Conservation (phyloP, 2,113 vertebrate genomes). For the Cottus gobio region DNA sequence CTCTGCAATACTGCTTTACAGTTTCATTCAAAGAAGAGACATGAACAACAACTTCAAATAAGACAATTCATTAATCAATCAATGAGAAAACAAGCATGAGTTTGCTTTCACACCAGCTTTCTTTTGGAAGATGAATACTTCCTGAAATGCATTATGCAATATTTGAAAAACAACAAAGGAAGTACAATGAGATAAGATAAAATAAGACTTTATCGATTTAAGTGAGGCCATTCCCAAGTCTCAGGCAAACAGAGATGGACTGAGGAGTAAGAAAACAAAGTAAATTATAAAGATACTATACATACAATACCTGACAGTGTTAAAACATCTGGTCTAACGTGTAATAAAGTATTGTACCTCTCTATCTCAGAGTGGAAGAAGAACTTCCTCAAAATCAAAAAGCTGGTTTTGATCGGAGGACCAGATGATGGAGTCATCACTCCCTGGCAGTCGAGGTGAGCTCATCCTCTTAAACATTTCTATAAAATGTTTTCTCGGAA, state of each 20-base stretch:
- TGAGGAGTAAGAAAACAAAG: too few relatives aligned
- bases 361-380: constrained; percentile 87
- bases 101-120: too few relatives aligned
- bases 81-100: too few relatives aligned
- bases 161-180: neutral
- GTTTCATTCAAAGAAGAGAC: neutral
- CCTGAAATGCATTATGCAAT: neutral
- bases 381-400: constrained; percentile 89
- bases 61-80: too few relatives aligned
- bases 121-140: neutral
- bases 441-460: constrained; percentile 92
- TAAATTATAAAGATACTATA: neutral
- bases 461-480: neutral
- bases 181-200: neutral
- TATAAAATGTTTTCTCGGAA: neutral
- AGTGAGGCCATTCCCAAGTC: neutral
- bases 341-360: neutral
- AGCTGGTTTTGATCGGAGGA: constrained; percentile 89
- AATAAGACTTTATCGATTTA: neutral
- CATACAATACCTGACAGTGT: neutral
- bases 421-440: constrained; percentile 93
- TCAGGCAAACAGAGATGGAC: neutral
- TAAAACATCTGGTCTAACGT: neutral
- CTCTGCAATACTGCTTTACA: too few relatives aligned
- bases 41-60: neutral